Percentiles rank a stretch among this genome's conserved stretches.
These are phyloP conservation scores for Cheilosia soror DNA, from an alignment of 2,888 invertebrate genomes.

Conservation along the genomic window DNA sequence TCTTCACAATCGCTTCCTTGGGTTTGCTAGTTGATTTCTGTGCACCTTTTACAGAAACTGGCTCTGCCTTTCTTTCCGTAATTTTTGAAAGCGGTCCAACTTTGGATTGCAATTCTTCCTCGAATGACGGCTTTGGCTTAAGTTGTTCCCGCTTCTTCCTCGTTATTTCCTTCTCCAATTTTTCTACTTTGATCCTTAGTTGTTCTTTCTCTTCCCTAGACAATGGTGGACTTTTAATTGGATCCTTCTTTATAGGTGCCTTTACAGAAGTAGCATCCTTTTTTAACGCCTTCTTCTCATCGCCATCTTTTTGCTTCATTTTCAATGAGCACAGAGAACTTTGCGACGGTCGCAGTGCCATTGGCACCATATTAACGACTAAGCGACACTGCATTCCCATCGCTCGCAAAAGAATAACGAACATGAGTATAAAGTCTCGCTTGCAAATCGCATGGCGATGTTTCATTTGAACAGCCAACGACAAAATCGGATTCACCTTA, in stretches of 20 bases:
- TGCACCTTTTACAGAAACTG: background rate
- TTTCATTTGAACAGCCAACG: conserved; percentile 86
- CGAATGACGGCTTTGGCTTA: conserved; percentile 45
- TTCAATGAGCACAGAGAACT: conserved; percentile 87
- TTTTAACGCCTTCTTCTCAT: conserved; percentile 4
- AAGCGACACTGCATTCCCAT: conserved; percentile 93
- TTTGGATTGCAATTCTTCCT: conserved; percentile 49
- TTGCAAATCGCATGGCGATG: conserved; percentile 87
- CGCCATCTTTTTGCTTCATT: conserved; percentile 77
- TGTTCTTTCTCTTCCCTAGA: conserved; percentile 78
- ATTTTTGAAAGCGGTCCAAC: background rate
- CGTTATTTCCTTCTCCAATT: conserved; percentile 33
- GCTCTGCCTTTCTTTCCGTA: background rate
- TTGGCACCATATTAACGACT: conserved; percentile 91
- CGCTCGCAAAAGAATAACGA: conserved; percentile 90
- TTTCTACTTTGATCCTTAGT: conserved; percentile 52
- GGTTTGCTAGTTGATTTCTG: background rate
- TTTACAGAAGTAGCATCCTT: conserved; percentile 17
- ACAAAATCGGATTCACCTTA: conserved; percentile 84
- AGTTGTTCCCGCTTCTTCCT: conserved; percentile 37
- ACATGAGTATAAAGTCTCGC: conserved; percentile 90
- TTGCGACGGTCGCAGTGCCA: conserved; percentile 88
- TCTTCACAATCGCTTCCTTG: background rate
- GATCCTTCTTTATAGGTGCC: conserved; percentile 16
- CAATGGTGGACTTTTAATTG: conserved; percentile 46